Percentiles rank a stretch among this genome's conserved stretches.
Conservation (phyloP, 2,797 vertebrate genomes). For the Chaunax sp. region DNA sequence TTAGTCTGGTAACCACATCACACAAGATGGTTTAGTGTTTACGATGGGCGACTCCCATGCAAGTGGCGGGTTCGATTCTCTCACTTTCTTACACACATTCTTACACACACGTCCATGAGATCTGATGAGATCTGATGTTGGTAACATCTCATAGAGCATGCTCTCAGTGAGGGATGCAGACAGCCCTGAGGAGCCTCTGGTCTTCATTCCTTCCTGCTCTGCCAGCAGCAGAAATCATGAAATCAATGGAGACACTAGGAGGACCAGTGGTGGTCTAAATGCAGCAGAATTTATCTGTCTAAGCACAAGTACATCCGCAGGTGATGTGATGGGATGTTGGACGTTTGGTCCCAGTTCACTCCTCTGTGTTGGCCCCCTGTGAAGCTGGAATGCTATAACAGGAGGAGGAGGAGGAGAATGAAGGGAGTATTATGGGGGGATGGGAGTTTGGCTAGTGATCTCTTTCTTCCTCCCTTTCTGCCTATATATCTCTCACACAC, state of each 20-base stretch:
- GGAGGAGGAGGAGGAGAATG: slow-evolving; percentile 22
- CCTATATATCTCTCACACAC: slow-evolving; percentile 23
- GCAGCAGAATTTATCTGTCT: background rate
- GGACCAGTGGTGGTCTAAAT: background rate
- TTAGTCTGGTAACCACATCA: no score
- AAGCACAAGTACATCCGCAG: slow-evolving; percentile 35
- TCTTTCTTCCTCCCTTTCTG: slow-evolving; percentile 41
- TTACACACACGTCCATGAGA: no score
- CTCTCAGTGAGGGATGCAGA: no score
- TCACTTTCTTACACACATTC: no score
- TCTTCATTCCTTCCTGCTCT: no score
- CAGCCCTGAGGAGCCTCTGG: no score
- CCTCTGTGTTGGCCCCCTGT: slow-evolving; percentile 32
- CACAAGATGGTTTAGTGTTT: no score
- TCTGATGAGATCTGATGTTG: no score
- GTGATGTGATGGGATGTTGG: slow-evolving; percentile 32
- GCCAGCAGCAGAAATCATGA: no score
- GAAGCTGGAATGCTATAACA: slow-evolving; percentile 50
- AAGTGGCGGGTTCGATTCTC: no score
- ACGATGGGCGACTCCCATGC: no score
- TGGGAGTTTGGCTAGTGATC: slow-evolving; percentile 55
- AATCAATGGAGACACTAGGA: background rate
- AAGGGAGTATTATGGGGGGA: slow-evolving; percentile 38
- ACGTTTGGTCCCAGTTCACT: slow-evolving; percentile 46
- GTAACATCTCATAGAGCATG: no score